Base-by-base conservation (phyloP, 2,797 vertebrate species). In the Bradypodion pumilum region DNA sequence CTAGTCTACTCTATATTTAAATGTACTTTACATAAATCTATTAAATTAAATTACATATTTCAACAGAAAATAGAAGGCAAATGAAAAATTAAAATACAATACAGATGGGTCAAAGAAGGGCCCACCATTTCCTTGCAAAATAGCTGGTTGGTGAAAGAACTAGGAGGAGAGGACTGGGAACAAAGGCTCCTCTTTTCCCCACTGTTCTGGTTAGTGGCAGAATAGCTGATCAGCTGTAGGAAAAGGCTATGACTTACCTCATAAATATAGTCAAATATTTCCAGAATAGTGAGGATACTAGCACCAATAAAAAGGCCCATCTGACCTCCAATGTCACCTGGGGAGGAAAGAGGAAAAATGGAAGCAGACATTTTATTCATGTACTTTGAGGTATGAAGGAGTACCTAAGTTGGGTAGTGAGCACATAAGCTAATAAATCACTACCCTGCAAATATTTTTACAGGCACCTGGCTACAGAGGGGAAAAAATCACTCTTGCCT, bases 221-320 rank as follows among this genome's bases (percentile, higher is more conserved):
- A 32, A 10, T 65, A 25, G 49, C n/a, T 3, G 56, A 1, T 13
- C 40, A 32, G 27, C 7, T 3, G 4, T 8, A 7, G 40, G 27
- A 63, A 62, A 78, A 29, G 8, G 0, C 5, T 15, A 29, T 27
- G 46, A 85, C 95, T 96, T 92, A 98, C 98, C 98, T 99, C 98
- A 1, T 99, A 99, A 88, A 98, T 97, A 63, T 98, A 99, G 91
- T 99, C 98, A 84, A 99, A 99, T 90, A 99, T 97, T 96, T 99
- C 98, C n/a, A 99, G 96, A 93, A 99, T 97, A 90, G 98, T 99
- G 88, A 99, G 97, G 95, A 99, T 98, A 95, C 98, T 99, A 93
- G 98, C 98, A 90, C 98, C 98, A 69, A 99, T 98, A 90, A 99
- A 99, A 69, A 99, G 91, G 89, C 98, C 98, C 98, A 99, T 99